phyloP scores from a whole-genome alignment of 2,888 invertebrate genomes.

The Lycia hirtaria region DNA sequence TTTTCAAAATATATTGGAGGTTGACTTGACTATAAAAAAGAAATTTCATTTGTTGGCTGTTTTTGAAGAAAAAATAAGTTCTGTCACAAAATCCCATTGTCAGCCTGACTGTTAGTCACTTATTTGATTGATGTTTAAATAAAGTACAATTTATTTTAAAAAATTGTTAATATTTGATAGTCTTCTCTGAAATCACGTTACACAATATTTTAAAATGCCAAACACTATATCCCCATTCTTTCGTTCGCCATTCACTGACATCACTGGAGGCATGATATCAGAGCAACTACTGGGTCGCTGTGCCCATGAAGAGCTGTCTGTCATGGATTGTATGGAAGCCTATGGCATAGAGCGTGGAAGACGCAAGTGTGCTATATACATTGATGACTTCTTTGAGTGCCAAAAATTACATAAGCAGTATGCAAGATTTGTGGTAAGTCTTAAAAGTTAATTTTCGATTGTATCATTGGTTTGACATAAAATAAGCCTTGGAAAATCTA shows the following conservation, averaged over 20 bases:
- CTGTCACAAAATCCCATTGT: not conserved
- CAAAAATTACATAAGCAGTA: slow-evolving; percentile 83
- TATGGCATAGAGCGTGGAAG: slow-evolving; percentile 88
- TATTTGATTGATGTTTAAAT: not conserved
- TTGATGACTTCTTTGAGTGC: slow-evolving; percentile 90
- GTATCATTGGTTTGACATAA: not conserved
- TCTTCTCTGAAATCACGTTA: too few species aligned
- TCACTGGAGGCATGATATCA: slow-evolving; percentile 86
- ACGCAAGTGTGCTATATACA: slow-evolving; percentile 84
- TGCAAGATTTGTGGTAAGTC: slow-evolving; percentile 80
- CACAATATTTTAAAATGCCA: too few species aligned
- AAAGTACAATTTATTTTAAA: too few species aligned
- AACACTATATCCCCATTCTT: slow-evolving; percentile 82
- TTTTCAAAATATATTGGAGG: too few species aligned
- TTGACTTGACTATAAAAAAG: too few species aligned
- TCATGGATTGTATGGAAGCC: slow-evolving; percentile 91
- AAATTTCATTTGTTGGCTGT: not conserved
- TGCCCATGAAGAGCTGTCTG: slow-evolving; percentile 87
- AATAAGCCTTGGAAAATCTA: too few species aligned
- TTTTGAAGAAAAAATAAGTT: not conserved
- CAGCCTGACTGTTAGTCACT: not conserved
- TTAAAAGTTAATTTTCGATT: not conserved
- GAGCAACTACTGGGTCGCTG: slow-evolving; percentile 88
- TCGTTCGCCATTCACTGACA: slow-evolving; percentile 88
- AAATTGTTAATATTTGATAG: too few species aligned